Conservation (phyloP, 2,113 vertebrate genomes). For the Psilopsiagon aymara region DNA sequence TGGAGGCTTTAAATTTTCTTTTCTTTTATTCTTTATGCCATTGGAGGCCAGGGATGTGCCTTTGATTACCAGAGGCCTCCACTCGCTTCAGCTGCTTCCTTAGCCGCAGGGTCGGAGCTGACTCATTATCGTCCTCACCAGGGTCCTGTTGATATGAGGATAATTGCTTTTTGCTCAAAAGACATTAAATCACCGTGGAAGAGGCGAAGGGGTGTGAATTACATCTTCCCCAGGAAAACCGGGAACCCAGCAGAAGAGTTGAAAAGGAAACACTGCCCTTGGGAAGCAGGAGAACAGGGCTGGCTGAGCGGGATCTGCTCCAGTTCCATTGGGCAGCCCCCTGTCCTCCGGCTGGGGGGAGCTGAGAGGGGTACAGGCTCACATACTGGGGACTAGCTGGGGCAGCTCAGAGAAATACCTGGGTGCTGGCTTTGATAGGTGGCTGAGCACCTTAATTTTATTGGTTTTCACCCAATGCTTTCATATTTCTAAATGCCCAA, state of each 20-base stretch:
- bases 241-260: slow-evolving; percentile 6
- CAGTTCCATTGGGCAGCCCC: neutral
- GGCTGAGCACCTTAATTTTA: neutral
- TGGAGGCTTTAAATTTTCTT: neutral
- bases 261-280: neutral
- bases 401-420: neutral
- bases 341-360: rapidly evolving
- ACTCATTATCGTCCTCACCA: neutral
- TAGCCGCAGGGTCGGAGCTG: neutral
- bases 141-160: slow-evolving; percentile 52
- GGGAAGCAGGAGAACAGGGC: neutral
- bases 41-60: neutral
- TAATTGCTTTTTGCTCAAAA: slow-evolving; percentile 72
- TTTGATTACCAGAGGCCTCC: slow-evolving; percentile 46
- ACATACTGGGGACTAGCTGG: neutral
- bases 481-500: neutral
- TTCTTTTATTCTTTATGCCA: neutral
- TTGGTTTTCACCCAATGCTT: neutral
- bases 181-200: slow-evolving; percentile 18
- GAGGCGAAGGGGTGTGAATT: slow-evolving; percentile 44
- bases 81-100: neutral
- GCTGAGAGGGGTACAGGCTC: neutral
- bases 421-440: neutral
- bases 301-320: neutral
- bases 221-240: slow-evolving; percentile 1